Base-by-base conservation (phyloP, 2,888 invertebrate species). In the Galerucella calmariensis region DNA sequence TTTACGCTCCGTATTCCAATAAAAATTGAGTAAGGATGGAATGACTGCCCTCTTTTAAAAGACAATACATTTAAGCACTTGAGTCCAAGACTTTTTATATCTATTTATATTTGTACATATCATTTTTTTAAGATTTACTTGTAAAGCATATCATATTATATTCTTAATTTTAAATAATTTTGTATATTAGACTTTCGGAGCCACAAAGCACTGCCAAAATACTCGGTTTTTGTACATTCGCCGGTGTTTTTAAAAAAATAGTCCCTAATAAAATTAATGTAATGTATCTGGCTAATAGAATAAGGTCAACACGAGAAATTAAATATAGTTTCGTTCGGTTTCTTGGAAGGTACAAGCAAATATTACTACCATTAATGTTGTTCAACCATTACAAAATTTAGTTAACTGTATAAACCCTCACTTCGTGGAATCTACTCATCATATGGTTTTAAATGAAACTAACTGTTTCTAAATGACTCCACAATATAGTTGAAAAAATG, bases 201-300 rank as follows among this genome's bases (percentile, higher is more conserved):
- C 86, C 86, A 86, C 86, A 80, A 81, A 80, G 81, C 86, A 86
- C 86, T 86, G 86, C 86, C 86, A 86, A 80, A 82, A 81, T 82
- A 81, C 79, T 79, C 80, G 41, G 70, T 61, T 62, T 67, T 71
- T 58, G 14, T 48, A 66, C 58, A 69, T 74, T 59, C 67, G 35
- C 69, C 69, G 58, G 65, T 65, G 56, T 56, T 56, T 65, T 71
- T 58, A 59, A 53, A 68, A 41, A 41, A 48, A 41, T 72, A 58
- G 44, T 51, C 24, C 11, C 24, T 56, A 44, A 71, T 65, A 71
- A 53, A 53, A 65, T 67, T 2, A 27, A 67, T 62, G 35, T 62
- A 56, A 56, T 56, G 51, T 51, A 56, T 16, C 20, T 56, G 56
- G 20, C 11, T 20, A 9, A 56, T 56, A 56, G 9, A 56, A 16